Evolutionary conservation across 2,888 invertebrate species (phyloP).

Genomic region (Gandaritis pyraliata): DNA sequence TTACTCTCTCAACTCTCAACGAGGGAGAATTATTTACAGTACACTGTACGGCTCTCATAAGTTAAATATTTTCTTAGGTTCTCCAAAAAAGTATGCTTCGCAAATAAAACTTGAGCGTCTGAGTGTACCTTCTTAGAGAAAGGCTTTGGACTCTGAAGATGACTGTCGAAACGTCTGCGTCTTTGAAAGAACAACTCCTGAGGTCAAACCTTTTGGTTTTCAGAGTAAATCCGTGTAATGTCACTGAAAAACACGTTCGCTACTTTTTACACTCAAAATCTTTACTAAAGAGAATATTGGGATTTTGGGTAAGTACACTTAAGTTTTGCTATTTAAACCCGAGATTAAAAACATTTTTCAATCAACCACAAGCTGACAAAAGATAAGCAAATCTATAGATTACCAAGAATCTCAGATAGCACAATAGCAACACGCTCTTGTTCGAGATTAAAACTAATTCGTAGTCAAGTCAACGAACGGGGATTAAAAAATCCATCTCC

Average conservation of each 20-base stretch:
- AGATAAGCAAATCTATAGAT: constrained; percentile 14
- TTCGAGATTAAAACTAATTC: constrained; percentile 34
- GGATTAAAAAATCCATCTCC: constrained; percentile 38
- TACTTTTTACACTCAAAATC: background rate
- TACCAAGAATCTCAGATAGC: constrained; percentile 20
- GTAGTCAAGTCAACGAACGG: constrained; percentile 24
- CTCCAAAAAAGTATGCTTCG: background rate
- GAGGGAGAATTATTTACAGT: no score
- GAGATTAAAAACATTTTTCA: background rate
- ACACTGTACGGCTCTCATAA: no score
- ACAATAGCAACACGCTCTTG: constrained; percentile 28
- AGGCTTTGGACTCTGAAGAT: constrained; percentile 11
- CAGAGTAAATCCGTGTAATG: background rate
- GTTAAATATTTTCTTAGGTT: background rate
- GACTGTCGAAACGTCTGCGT: background rate
- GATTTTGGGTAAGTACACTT: background rate
- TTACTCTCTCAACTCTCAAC: no score
- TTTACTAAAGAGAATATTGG: no score
- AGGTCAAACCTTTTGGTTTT: background rate
- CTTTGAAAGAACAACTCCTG: background rate
- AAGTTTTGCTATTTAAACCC: no score
- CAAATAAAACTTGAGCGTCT: constrained; percentile 4
- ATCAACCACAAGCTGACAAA: constrained; percentile 5
- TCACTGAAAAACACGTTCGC: background rate
- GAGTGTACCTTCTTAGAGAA: constrained; percentile 1